These are phyloP conservation scores for Drosophila equinoxialis DNA, from an alignment of 1,140 invertebrate genomes.

Conservation along the genomic window DNA sequence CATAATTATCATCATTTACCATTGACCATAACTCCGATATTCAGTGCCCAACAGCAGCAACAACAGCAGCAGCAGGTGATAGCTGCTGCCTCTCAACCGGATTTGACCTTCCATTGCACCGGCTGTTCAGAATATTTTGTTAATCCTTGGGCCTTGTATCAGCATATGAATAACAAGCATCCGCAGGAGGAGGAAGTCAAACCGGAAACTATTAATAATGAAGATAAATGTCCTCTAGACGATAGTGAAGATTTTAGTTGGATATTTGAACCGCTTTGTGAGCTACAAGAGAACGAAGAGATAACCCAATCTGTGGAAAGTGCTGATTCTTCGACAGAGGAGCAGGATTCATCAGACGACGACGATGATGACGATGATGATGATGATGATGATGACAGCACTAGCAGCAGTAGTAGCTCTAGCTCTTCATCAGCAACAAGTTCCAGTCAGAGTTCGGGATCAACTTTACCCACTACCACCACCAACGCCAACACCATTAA, in stretches of 20 bases:
- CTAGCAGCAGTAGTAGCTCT: slow-evolving; percentile 37
- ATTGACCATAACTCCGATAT: slow-evolving; percentile 70
- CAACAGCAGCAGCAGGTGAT: slow-evolving; percentile 43
- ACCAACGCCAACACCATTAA: background rate
- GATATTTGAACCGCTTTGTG: slow-evolving; percentile 80
- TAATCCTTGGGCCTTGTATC: slow-evolving; percentile 70
- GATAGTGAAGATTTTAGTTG: slow-evolving; percentile 74
- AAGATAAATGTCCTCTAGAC: slow-evolving; percentile 20
- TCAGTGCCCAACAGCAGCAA: slow-evolving; percentile 37
- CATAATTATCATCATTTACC: slow-evolving; percentile 72
- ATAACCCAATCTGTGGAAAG: slow-evolving; percentile 24
- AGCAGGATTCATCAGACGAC: slow-evolving; percentile 29
- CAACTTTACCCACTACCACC: slow-evolving; percentile 35
- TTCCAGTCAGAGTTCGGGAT: slow-evolving; percentile 33
- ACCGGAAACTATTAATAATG: slow-evolving; percentile 26
- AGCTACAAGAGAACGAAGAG: slow-evolving; percentile 52
- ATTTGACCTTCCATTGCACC: slow-evolving; percentile 82
- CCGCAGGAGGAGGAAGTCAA: slow-evolving; percentile 50
- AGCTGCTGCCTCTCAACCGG: slow-evolving; percentile 56
- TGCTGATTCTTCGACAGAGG: slow-evolving; percentile 21
- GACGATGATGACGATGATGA: slow-evolving; percentile 32
- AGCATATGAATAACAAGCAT: slow-evolving; percentile 79
- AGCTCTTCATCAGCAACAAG: slow-evolving; percentile 34
- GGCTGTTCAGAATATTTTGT: slow-evolving; percentile 76
- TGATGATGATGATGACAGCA: slow-evolving; percentile 43